A percentile compares a stretch with the other conserved stretches of the same genome.
Evolutionary conservation across 2,113 vertebrate species (phyloP).

Genomic region (Sebastes fasciatus): DNA sequence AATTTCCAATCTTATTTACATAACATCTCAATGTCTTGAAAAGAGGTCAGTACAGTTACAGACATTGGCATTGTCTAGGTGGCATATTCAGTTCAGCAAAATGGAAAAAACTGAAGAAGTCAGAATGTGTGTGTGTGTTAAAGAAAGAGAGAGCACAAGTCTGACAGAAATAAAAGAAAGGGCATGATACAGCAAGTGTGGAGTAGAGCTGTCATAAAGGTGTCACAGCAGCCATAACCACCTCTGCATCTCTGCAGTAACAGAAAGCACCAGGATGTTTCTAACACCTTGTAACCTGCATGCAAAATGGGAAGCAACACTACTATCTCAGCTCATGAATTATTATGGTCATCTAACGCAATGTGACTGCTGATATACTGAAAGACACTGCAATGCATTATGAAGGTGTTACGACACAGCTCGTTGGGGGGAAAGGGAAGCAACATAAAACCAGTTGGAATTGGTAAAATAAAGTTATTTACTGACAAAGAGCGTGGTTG

Average conservation of each 20-base stretch:
- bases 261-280: background rate
- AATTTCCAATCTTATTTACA: too few species aligned
- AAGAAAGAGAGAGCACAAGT: background rate
- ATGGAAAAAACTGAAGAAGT: too few species aligned
- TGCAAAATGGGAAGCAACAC: background rate
- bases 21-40: too few species aligned
- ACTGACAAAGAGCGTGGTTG: too few species aligned
- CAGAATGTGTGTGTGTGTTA: too few species aligned
- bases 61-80: too few species aligned
- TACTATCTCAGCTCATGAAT: background rate
- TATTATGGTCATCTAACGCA: too few species aligned
- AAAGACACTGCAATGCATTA: background rate
- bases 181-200: background rate
- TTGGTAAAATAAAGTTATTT: too few species aligned
- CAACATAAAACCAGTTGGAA: too few species aligned
- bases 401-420: background rate
- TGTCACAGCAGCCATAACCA: conserved; percentile 34
- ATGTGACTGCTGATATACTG: background rate
- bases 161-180: conserved; percentile 8
- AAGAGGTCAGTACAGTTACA: too few species aligned
- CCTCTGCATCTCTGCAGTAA: conserved; percentile 8
- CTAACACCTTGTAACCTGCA: background rate
- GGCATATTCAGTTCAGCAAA: too few species aligned
- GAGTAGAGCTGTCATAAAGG: conserved; percentile 20
- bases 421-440: too few species aligned